phyloP scores from a whole-genome alignment of 2,113 vertebrate species.

The Percina caprodes region DNA sequence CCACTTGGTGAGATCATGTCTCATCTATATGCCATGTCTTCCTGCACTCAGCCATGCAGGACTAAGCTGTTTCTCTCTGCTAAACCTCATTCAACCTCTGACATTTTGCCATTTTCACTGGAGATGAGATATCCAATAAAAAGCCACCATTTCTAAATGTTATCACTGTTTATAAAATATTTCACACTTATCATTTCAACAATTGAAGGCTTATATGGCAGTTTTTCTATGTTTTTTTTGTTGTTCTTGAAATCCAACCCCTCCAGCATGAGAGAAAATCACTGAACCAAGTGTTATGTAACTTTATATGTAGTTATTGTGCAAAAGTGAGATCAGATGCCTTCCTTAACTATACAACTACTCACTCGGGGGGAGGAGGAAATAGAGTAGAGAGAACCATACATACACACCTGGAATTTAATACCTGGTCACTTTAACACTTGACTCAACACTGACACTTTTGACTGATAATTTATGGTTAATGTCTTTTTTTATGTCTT shows the following conservation, averaged over 20 bases:
- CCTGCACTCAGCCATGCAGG: conserved; percentile 42
- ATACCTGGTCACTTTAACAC: too few relatives aligned
- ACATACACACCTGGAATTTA: too few relatives aligned
- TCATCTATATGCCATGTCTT: conserved; percentile 49
- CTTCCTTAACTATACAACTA: too few relatives aligned
- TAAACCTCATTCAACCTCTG: conserved; percentile 59
- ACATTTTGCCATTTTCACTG: conserved; percentile 55
- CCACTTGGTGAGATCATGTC: conserved; percentile 43
- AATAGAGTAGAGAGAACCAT: too few relatives aligned
- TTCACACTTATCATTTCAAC: conserved; percentile 9
- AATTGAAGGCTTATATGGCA: conserved; percentile 2
- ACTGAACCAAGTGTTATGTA: neutral
- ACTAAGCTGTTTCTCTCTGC: conserved; percentile 49
- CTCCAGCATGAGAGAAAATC: neutral
- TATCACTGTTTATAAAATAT: conserved; percentile 29
- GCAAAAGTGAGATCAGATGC: neutral
- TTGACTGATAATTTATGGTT: too few relatives aligned
- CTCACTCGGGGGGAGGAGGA: too few relatives aligned
- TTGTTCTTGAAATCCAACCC: neutral
- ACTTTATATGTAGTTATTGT: neutral
- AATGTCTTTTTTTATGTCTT: too few relatives aligned
- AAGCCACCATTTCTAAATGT: neutral
- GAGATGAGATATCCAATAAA: conserved; percentile 32
- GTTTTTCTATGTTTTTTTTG: neutral
- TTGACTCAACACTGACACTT: too few relatives aligned